Conservation (phyloP, 2,797 vertebrate species). For the Lithobates sylvaticus region DNA sequence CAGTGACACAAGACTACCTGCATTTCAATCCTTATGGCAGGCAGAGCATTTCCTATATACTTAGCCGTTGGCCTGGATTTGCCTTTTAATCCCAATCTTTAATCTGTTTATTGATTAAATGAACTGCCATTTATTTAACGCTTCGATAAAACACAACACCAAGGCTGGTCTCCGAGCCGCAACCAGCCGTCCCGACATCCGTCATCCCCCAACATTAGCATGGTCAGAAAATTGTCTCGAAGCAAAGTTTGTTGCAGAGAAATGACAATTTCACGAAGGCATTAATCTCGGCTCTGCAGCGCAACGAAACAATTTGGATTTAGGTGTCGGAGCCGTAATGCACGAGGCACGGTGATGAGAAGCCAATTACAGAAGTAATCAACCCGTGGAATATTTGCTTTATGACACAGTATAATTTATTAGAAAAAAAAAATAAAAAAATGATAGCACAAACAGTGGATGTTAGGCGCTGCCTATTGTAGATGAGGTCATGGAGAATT, state of each 20-base stretch:
- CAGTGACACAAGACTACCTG: background rate
- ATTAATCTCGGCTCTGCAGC: conserved; percentile 48
- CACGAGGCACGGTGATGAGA: conserved; percentile 40
- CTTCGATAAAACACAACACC: background rate
- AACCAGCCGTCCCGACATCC: background rate
- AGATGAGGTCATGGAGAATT: conserved; percentile 47
- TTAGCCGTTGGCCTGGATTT: background rate
- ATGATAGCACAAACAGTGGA: conserved; percentile 14
- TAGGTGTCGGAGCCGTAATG: conserved; percentile 26
- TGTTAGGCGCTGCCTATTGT: conserved; percentile 32
- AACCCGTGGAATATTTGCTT: conserved; percentile 56
- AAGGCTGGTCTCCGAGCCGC: conserved; percentile 20
- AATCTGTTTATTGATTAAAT: conserved; percentile 26
- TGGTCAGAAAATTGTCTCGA: conserved; percentile 34
- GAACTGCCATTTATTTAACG: conserved; percentile 16
- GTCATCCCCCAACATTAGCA: conserved; percentile 7
- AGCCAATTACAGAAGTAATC: conserved; percentile 58
- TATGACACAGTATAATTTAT: conserved; percentile 57
- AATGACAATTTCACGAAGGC: conserved; percentile 20
- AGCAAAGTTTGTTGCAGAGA: conserved; percentile 38
- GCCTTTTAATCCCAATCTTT: background rate
- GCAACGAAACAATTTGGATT: conserved; percentile 55
- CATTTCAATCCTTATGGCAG: background rate
- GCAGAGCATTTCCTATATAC: background rate
- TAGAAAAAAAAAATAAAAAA: conserved; percentile 5